Percentiles rank a stretch among this genome's conserved stretches.
Conservation (phyloP, 92 coral and sea anemone genomes). For the Virgularia gustaviana region DNA sequence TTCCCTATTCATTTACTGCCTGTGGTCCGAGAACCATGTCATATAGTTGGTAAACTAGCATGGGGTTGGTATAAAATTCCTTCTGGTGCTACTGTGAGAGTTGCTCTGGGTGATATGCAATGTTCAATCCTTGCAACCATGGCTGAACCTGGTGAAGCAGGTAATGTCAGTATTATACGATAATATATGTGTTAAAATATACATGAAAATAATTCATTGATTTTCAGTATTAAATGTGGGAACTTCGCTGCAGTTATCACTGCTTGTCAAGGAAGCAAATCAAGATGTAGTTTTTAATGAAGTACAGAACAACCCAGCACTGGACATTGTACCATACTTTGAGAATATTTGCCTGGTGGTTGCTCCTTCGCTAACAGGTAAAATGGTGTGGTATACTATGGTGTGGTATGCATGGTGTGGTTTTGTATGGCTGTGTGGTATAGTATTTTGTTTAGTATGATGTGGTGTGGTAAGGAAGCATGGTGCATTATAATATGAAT, state of each 20-base stretch:
- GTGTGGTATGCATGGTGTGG: no score
- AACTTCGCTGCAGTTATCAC: slow-evolving; percentile 81
- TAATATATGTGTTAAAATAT: neutral
- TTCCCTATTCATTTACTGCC: slow-evolving; percentile 80
- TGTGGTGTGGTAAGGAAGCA: neutral
- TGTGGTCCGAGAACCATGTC: slow-evolving; percentile 55
- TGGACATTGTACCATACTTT: slow-evolving; percentile 76
- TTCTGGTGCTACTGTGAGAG: slow-evolving; percentile 67
- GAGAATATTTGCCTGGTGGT: slow-evolving; percentile 55
- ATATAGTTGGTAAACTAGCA: slow-evolving; percentile 64
- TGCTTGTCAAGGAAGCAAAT: slow-evolving; percentile 38
- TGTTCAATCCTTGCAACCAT: slow-evolving; percentile 82
- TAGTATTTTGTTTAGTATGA: no score
- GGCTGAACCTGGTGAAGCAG: slow-evolving; percentile 64
- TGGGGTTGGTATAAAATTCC: slow-evolving; percentile 60
- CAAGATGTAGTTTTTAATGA: neutral
- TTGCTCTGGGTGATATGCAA: slow-evolving; percentile 92
- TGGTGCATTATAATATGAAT: no score
- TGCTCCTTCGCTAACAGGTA: slow-evolving; percentile 85
- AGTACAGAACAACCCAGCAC: slow-evolving; percentile 25
- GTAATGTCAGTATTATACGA: slow-evolving; percentile 46
- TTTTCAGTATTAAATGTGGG: slow-evolving; percentile 77
- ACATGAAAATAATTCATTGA: neutral
- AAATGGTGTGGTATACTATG: neutral
- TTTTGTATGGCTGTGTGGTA: no score